A percentile compares a stretch with the other conserved stretches of the same genome.
These are phyloP conservation scores for Brachionus manjavacas DNA, from an alignment of 1,140 invertebrate species.

Conservation along the genomic window DNA sequence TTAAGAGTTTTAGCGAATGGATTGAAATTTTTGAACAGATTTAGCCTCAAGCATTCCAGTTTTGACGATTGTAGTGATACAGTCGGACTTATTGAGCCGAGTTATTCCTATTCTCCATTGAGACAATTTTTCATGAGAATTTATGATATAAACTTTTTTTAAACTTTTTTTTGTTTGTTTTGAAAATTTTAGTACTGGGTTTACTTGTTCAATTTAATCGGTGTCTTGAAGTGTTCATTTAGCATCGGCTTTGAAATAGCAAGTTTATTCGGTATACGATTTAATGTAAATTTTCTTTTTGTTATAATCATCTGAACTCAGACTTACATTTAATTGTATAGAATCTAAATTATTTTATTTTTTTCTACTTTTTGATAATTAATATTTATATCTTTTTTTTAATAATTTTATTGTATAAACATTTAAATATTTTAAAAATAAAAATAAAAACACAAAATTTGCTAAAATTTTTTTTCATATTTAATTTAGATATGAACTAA, in stretches of 20 bases:
- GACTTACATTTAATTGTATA: neutral
- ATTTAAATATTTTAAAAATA: neutral
- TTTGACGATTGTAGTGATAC: neutral
- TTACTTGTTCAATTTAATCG: neutral
- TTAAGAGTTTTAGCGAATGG: neutral
- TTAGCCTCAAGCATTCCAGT: neutral
- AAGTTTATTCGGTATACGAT: neutral
- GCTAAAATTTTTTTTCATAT: too few relatives aligned
- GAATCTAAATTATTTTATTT: neutral
- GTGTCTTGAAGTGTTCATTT: neutral
- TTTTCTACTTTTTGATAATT: neutral
- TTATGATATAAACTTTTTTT: slow-evolving; percentile 19
- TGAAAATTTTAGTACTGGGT: neutral
- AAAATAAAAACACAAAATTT: neutral
- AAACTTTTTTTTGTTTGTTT: slow-evolving; percentile 2
- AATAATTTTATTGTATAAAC: neutral
- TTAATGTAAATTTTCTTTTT: neutral
- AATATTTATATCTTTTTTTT: neutral
- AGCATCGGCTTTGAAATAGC: neutral
- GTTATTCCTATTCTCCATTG: neutral
- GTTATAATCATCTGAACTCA: neutral
- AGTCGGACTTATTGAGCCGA: neutral
- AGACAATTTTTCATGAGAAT: slow-evolving; percentile 24
- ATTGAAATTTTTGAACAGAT: slow-evolving; percentile 2
- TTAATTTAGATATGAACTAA: too few relatives aligned